Conservation (phyloP, 2,113 vertebrate genomes). For the Xyliphius kryptos region DNA sequence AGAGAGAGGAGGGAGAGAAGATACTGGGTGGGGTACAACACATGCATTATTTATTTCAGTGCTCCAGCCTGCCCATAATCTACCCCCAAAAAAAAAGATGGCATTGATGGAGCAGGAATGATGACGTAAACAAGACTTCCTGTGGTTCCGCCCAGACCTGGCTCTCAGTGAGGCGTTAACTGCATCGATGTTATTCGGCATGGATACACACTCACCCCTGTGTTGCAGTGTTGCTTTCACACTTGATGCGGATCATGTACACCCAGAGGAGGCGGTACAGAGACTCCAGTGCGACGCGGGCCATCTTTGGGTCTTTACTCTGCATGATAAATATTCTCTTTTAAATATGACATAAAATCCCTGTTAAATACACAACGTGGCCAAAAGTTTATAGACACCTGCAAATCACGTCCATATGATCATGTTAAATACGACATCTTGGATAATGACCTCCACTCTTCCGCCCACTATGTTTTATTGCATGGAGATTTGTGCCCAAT, state of each 20-base stretch:
- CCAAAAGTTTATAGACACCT: too few species aligned
- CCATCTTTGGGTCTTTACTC: conserved; percentile 99
- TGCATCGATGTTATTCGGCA: conserved; percentile 55
- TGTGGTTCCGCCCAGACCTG: conserved; percentile 70
- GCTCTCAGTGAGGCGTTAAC: conserved; percentile 9
- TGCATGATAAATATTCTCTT: too few species aligned
- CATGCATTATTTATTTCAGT: conserved; percentile 15
- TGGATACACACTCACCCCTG: conserved; percentile 76
- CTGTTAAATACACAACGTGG: too few species aligned
- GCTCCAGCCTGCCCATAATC: conserved; percentile 8
- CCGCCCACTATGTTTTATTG: too few species aligned
- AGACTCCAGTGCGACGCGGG: conserved; percentile 93
- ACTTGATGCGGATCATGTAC: conserved; percentile 99
- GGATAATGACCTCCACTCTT: too few species aligned
- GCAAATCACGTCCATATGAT: too few species aligned
- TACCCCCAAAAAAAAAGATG: conserved; percentile 41
- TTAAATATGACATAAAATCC: too few species aligned
- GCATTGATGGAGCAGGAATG: conserved; percentile 32
- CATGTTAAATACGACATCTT: too few species aligned
- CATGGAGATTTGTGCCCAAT: too few species aligned
- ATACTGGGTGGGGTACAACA: conserved; percentile 8
- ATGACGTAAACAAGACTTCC: conserved; percentile 66
- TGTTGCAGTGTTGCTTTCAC: conserved; percentile 97
- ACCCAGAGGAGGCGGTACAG: conserved; percentile 97
- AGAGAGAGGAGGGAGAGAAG: neutral